phyloP scores from a whole-genome alignment of 2,888 invertebrate species.

The Schizaphis graminum region DNA sequence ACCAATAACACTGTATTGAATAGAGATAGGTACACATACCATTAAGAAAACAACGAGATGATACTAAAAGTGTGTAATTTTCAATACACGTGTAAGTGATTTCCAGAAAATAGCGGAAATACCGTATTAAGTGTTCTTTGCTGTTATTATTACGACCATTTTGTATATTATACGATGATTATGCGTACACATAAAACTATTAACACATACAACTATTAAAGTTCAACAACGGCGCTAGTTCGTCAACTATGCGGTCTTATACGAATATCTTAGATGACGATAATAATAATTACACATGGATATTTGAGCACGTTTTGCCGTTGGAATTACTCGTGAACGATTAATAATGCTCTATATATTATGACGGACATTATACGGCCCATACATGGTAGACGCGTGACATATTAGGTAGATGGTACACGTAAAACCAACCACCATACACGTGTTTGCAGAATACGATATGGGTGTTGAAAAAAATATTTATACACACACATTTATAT shows the following conservation, averaged over 20 bases:
- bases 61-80: background rate
- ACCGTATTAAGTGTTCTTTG: background rate
- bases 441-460: background rate
- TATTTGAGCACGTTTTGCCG: background rate
- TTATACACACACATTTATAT: background rate
- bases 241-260: background rate
- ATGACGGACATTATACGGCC: background rate
- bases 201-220: background rate
- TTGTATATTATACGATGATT: no score
- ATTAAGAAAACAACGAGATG: background rate
- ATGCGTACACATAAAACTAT: background rate
- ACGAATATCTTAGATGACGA: background rate
- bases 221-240: background rate
- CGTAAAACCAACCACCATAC: background rate
- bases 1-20: background rate
- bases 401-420: background rate
- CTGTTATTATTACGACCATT: background rate
- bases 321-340: background rate
- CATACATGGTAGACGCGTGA: background rate
- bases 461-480: background rate
- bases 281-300: background rate
- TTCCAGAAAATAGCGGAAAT: background rate
- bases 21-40: background rate
- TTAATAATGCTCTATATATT: background rate
- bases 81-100: background rate